These are phyloP conservation scores for Drosophila glabriapex DNA, from an alignment of 2,888 invertebrate species.

Conservation along the genomic window DNA sequence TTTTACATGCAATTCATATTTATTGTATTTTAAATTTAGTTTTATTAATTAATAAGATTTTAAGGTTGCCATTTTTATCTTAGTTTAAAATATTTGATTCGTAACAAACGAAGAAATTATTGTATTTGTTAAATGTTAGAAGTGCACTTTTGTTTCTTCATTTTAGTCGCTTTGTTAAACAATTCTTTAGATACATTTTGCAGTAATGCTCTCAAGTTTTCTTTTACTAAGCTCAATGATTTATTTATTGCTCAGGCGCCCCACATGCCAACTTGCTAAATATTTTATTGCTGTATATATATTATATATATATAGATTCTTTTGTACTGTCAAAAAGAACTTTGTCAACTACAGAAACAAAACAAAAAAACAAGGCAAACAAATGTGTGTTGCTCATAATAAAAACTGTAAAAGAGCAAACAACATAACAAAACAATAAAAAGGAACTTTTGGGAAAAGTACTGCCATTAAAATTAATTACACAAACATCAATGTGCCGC, in stretches of 20 bases:
- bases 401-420: constrained; percentile 43
- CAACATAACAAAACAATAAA: constrained; percentile 51
- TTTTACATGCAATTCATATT: not conserved
- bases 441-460: constrained; percentile 57
- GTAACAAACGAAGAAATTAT: too few relatives aligned
- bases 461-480: constrained; percentile 78
- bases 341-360: constrained; percentile 34
- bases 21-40: not conserved
- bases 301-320: constrained; percentile 37
- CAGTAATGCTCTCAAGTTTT: not conserved
- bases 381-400: constrained; percentile 22
- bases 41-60: not conserved
- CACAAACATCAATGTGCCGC: constrained; percentile 73
- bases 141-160: not conserved
- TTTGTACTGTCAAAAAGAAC: constrained; percentile 7
- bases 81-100: not conserved
- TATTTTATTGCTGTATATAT: constrained; percentile 57
- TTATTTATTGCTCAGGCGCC: constrained; percentile 65
- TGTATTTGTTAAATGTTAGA: not conserved
- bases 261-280: constrained; percentile 35
- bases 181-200: not conserved
- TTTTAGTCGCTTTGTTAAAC: not conserved
- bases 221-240: constrained; percentile 35
- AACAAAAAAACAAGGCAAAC: not conserved
- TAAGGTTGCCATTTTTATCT: not conserved